Evolutionary conservation across 1,140 invertebrate genomes (phyloP).

Genomic region (Leptinotarsa undecemlineata): DNA sequence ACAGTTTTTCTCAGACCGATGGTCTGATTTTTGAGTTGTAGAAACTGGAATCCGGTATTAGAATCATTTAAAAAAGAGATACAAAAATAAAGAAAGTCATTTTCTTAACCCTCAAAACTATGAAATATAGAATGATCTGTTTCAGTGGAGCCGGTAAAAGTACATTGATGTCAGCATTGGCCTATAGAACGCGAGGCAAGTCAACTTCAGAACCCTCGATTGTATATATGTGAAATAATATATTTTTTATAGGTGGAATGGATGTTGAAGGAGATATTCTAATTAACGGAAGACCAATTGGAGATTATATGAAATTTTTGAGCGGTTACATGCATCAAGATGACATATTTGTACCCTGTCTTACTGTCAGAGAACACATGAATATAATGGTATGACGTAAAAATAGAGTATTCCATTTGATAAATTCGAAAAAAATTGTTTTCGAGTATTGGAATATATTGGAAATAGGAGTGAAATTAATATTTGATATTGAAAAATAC

Average conservation of each 20-base stretch:
- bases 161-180: conserved; percentile 88
- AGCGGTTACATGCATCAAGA: conserved; percentile 96
- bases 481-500: too few relatives aligned
- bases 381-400: conserved; percentile 75
- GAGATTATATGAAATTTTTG: conserved; percentile 75
- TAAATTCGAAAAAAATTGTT: background rate
- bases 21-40: too few relatives aligned
- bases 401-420: background rate
- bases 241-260: background rate
- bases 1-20: too few relatives aligned
- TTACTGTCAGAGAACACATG: conserved; percentile 89
- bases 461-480: too few relatives aligned
- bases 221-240: background rate
- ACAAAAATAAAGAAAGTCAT: too few relatives aligned
- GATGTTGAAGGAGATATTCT: conserved; percentile 73
- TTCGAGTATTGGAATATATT: background rate
- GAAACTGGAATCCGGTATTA: too few relatives aligned
- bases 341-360: conserved; percentile 83
- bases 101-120: too few relatives aligned
- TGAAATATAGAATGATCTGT: conserved; percentile 36
- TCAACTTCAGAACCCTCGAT: background rate
- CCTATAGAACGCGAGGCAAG: conserved; percentile 72
- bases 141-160: conserved; percentile 91
- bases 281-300: conserved; percentile 70
- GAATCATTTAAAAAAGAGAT: too few relatives aligned